Base-by-base conservation (phyloP, 1,140 invertebrate genomes). In the Eurytemora carolleeae region DNA sequence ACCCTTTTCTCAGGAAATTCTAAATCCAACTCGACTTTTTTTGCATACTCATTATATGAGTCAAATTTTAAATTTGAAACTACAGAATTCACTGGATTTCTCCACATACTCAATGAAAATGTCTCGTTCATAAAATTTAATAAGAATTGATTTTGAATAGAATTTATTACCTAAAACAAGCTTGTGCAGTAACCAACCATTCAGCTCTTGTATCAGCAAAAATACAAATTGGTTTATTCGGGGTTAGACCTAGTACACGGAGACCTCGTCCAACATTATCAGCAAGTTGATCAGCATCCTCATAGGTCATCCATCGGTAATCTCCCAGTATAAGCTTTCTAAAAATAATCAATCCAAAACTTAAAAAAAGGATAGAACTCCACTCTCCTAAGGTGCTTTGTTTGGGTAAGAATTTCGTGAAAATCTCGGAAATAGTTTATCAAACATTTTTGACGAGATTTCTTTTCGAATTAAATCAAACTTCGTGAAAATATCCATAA, bases 251-350 rank as follows among this genome's bases (percentile, higher is more conserved):
- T 57, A 71, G 64, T 15, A 59, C 55, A 16, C 64, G 63, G 18
- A 76, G 63, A 22, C 71, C 73, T 21, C 64, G 63, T n/a, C 72
- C 74, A 63, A 78, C 68, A 55, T 72, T 68, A 24, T 71, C 71
- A 2, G 77, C 68, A 53, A 69, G 67, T 31, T 70, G 63, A 57
- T 73, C 71, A 31, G 77, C 70, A 63, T 78, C 71, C 19, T 70
- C 67, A 68, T 71, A 80, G 7, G 71, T 74, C 21, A 70, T 55
- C 78, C 78, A 81, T 2, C 70, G 65, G 67, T 80, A 80, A 1
- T 76, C 69, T 16, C 75, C 76, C 12, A 77, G 67, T 58, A 18
- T 3, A 2, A 64, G 23, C 19, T 55, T 56, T 26, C 53, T 56
- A 53, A 64, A 44, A 12, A 44, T n/a, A n/a, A n/a, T n/a, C n/a